phyloP scores from a whole-genome alignment of 2,888 invertebrate species.

The Eilema sororculum region DNA sequence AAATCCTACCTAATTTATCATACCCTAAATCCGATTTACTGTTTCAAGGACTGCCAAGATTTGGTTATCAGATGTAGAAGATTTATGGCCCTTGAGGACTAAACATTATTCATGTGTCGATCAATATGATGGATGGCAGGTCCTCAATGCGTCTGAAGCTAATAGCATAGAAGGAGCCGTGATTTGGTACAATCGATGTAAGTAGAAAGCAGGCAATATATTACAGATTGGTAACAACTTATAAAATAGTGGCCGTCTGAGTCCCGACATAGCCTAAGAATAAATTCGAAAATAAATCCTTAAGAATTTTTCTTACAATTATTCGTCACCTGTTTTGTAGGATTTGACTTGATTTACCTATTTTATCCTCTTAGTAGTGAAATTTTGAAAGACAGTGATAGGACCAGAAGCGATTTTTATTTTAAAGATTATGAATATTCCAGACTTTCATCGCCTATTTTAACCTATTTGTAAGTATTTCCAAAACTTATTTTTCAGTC shows the following conservation, averaged over 20 bases:
- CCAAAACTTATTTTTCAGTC: too few species aligned
- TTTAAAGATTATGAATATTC: too few species aligned
- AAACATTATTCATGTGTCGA: constrained; percentile 48
- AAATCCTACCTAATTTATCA: constrained; percentile 37
- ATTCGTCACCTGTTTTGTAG: too few species aligned
- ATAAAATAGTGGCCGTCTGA: background rate
- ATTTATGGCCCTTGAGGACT: constrained; percentile 31
- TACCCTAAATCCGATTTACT: constrained; percentile 18
- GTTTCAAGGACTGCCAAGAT: constrained; percentile 28
- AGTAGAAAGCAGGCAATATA: background rate
- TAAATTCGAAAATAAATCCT: too few species aligned
- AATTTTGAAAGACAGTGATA: too few species aligned
- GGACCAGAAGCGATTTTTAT: too few species aligned
- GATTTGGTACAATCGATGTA: background rate
- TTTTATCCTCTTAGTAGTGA: too few species aligned
- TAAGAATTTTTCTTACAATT: too few species aligned
- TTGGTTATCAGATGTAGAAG: constrained; percentile 25
- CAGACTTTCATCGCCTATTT: too few species aligned
- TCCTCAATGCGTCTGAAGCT: constrained; percentile 12
- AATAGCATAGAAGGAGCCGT: background rate
- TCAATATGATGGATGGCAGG: constrained; percentile 40
- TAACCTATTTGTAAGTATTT: too few species aligned
- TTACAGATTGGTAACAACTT: background rate
- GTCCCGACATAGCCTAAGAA: too few species aligned
- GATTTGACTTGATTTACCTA: too few species aligned